phyloP scores from a whole-genome alignment of 2,797 vertebrate genomes.

The Furcifer pardalis region DNA sequence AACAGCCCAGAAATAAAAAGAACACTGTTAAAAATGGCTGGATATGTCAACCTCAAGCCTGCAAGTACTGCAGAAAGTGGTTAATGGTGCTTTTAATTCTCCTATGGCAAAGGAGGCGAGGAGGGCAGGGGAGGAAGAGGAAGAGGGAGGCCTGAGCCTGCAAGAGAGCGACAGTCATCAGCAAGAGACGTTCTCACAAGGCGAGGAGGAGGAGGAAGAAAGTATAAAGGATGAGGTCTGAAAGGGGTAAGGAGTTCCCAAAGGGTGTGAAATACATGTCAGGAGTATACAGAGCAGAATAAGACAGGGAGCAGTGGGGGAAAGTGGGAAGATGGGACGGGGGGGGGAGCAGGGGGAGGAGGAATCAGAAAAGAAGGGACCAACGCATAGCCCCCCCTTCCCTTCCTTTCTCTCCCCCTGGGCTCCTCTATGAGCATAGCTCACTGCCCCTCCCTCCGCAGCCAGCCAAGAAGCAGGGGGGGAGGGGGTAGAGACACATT shows the following conservation, averaged over 20 bases:
- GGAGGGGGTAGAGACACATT: background rate
- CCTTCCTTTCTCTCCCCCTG: constrained; percentile 48
- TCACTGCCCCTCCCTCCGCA: background rate
- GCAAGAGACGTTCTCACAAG: constrained; percentile 77
- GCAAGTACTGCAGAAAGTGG: constrained; percentile 62
- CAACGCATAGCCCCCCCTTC: constrained; percentile 52
- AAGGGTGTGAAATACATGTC: constrained; percentile 23
- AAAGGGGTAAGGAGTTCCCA: constrained; percentile 76
- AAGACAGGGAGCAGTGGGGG: constrained; percentile 52
- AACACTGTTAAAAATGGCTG: constrained; percentile 61
- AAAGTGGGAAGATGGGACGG: constrained; percentile 40
- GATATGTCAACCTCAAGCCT: constrained; percentile 67
- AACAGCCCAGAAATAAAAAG: constrained; percentile 42
- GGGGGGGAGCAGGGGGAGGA: background rate
- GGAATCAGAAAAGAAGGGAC: background rate
- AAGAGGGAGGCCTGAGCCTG: constrained; percentile 50
- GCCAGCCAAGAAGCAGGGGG: background rate
- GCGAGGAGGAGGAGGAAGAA: constrained; percentile 17
- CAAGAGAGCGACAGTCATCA: constrained; percentile 42
- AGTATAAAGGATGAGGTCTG: constrained; percentile 62
- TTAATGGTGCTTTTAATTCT: constrained; percentile 58
- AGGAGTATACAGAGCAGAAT: constrained; percentile 50
- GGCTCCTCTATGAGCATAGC: background rate
- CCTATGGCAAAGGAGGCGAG: constrained; percentile 38
- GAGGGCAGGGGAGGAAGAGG: constrained; percentile 3